Evolutionary conservation across 2,797 vertebrate species (phyloP), one percentile per base, ranked within the genome.

Genomic region (Choloepus didactylus): DNA sequence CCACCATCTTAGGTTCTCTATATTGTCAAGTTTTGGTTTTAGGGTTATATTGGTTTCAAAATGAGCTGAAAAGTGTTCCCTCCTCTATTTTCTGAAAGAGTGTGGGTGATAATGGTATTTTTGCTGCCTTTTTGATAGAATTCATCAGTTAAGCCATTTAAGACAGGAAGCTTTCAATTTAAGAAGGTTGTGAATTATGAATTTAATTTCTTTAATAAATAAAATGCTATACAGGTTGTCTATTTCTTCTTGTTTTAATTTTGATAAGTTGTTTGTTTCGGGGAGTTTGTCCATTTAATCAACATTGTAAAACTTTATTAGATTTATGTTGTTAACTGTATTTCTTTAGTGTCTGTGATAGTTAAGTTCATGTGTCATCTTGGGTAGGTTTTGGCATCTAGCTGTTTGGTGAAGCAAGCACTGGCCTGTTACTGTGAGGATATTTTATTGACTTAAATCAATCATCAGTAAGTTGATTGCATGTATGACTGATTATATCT

Each of bases 241-340:
- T 80, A 6, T 29, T 93, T 46, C 44, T 84, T 81, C 15, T 76
- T 64, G 27, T 49, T 89, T 82, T 76, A 72, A 27, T 95, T 86
- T 85, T 91, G 25, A 1, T 80, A 90, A 72, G 10, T 72, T 75
- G 12, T 81, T 23, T 49, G 15, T 89, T 79, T 86, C 9, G 75
- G 25, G 10, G 2, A 75, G 60, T 10, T 81, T 73, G 41, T 72
- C n/a, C 51, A 60, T 35, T 92, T 92, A 85, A 86, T 60, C 9
- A 60, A 70, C 9, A 41, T 69, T 69, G 46, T 51, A 35, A 60
- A n/a, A 81, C 41, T 35, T 41, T 72, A 73, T 66, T 93, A 9
- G 44, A 6, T 25, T 81, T 51, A 81, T 44, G 15, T 6, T 60
- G 21, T 69, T 81, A 87, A 64, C 73, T 81, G 25, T n/a, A 80